Evolutionary conservation across 2,113 vertebrate genomes (phyloP), one percentile per base, ranked within the genome.

Genomic region (Piaya cayana): DNA sequence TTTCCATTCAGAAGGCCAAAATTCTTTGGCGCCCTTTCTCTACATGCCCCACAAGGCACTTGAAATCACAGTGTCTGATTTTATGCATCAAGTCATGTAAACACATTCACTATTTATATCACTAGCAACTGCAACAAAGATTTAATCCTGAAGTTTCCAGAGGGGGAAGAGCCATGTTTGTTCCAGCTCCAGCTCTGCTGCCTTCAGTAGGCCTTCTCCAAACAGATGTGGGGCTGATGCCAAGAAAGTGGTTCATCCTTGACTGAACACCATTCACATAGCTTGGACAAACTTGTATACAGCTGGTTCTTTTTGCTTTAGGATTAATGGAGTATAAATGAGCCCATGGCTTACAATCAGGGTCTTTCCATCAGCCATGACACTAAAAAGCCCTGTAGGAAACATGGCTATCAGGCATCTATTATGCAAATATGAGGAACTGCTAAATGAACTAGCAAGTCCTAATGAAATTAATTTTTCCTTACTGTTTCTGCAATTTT

Each of bases 1-100:
- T 92, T 96, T 97, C 91, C 88, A 92, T 52, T 26, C 52, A 82
- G 82, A 56, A 77, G 27, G 86, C 91, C 91, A 93, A 92, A 81
- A 90, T 86, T 88, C 80, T 87, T 95, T 95, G 82, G 90, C 64
- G 8, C 87, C 36, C 17, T 95, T 39, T 64, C 81, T 96, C 96
- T 69, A 79, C 19, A 56, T 8, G 3, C 79, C 37, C 71, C 83
- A 52, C 92, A 81, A 86, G 77, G 63, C 87, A 45, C 90, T 88
- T 65, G 74, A 94, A 92, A 74, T 76, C 36, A 42, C 79, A 45
- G 43, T 10, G 58, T 67, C 50, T 67, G 85, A 62, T 77, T 95
- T 91, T 92, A 79, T 62, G 27, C 85, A 84, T 86, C 37, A 8
- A 63, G 16, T 53, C n/a, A 90, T 58, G 74, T 37, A 30, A 79